These are phyloP conservation scores for Labroides dimidiatus DNA, from an alignment of 2,797 vertebrate genomes.

Conservation along the genomic window DNA sequence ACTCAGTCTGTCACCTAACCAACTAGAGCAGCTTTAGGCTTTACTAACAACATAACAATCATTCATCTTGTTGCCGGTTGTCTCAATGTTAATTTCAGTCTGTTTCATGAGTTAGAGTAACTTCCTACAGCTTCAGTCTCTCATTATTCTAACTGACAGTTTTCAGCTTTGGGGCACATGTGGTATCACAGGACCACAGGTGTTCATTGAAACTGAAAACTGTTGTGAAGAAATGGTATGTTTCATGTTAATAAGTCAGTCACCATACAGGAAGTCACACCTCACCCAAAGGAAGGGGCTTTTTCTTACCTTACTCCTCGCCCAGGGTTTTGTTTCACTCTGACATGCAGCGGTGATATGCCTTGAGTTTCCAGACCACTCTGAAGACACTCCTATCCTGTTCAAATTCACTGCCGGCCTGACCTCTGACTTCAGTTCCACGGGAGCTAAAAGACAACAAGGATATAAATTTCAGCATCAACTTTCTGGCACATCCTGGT, in stretches of 20 bases:
- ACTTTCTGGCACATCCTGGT: too few relatives aligned
- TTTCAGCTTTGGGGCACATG: too few relatives aligned
- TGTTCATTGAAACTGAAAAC: background rate
- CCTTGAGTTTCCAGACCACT: constrained; percentile 77
- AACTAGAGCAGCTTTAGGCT: too few relatives aligned
- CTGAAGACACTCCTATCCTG: constrained; percentile 77
- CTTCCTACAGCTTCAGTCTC: background rate
- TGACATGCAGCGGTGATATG: constrained; percentile 7
- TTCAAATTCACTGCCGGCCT: constrained; percentile 18
- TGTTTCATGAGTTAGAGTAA: too few relatives aligned
- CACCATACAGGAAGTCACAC: background rate
- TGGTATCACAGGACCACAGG: background rate
- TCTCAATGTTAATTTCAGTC: too few relatives aligned
- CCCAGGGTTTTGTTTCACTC: constrained; percentile 58
- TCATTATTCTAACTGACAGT: background rate
- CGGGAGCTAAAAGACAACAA: constrained; percentile 58
- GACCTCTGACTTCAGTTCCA: constrained; percentile 32
- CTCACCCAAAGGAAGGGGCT: background rate
- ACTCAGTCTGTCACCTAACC: too few relatives aligned
- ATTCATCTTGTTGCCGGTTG: too few relatives aligned
- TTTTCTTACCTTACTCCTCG: constrained; percentile 79
- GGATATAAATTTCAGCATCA: background rate
- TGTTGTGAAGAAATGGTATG: background rate
- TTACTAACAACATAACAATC: too few relatives aligned
- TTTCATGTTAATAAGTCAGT: background rate